Conservation (phyloP, 2,113 vertebrate species). For the Diadophis punctatus region DNA sequence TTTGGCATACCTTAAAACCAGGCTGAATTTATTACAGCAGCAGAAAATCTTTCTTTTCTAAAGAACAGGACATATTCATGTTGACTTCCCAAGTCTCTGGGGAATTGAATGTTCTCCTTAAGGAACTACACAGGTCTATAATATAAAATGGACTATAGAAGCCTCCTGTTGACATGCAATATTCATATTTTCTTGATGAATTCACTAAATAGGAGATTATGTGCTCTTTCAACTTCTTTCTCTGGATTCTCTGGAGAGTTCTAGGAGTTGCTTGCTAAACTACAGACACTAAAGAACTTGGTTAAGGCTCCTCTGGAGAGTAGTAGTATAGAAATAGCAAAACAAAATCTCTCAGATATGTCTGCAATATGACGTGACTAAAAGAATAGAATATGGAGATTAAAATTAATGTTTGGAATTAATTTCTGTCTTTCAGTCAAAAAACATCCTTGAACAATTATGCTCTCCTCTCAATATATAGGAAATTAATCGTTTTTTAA, state of each 20-base stretch:
- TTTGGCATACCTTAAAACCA: background rate
- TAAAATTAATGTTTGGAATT: background rate
- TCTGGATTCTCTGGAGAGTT: background rate
- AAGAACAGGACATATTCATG: background rate
- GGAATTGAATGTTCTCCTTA: background rate
- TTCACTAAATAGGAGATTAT: background rate
- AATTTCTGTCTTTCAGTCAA: background rate
- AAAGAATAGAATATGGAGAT: background rate
- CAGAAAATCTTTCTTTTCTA: background rate
- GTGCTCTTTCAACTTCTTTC: background rate
- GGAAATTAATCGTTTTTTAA: background rate
- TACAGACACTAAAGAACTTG: too few relatives aligned
- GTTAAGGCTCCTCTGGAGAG: background rate
- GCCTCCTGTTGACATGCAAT: background rate
- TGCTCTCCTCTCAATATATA: too few relatives aligned
- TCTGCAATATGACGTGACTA: background rate
- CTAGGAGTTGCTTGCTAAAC: background rate
- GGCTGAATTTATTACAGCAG: background rate
- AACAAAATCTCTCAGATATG: background rate
- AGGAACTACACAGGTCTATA: background rate
- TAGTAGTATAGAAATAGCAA: too few relatives aligned
- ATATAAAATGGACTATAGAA: background rate
- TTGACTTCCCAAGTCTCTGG: background rate
- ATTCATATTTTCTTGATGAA: background rate
- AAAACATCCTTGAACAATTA: background rate